These are phyloP conservation scores for Acanthococcus lagerstroemiae DNA, from an alignment of 2,888 invertebrate species.

Conservation along the genomic window DNA sequence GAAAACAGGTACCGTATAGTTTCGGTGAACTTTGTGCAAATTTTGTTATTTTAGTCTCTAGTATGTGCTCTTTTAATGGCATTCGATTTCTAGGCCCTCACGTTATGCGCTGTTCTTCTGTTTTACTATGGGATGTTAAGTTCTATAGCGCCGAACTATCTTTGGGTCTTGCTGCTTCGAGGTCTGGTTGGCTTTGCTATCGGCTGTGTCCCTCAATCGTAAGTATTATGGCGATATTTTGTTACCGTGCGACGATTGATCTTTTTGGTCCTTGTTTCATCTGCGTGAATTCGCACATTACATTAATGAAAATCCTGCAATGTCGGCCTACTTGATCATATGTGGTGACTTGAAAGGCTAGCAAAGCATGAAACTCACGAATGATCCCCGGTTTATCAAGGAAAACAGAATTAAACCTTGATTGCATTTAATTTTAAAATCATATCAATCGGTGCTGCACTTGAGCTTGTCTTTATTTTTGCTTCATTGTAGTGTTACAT, in stretches of 20 bases:
- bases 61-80: too few species aligned
- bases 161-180: conserved; percentile 81
- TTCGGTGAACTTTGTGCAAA: too few species aligned
- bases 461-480: conserved; percentile 30
- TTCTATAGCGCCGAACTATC: conserved; percentile 79
- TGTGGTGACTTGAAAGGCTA: conserved; percentile 35
- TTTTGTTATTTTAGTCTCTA: too few species aligned
- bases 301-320: not conserved
- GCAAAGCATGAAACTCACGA: too few species aligned
- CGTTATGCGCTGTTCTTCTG: conserved; percentile 76
- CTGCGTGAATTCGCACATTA: not conserved
- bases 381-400: too few species aligned
- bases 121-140: conserved; percentile 86
- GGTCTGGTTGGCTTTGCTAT: conserved; percentile 92
- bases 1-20: conserved; percentile 77
- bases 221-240: conserved; percentile 45
- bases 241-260: not conserved
- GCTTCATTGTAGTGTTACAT: conserved; percentile 60
- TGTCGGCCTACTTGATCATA: too few species aligned
- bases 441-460: too few species aligned
- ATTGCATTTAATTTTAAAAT: too few species aligned
- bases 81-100: conserved; percentile 57
- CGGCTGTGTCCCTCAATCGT: conserved; percentile 95
- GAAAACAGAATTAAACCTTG: too few species aligned
- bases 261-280: not conserved